Percentiles rank a stretch among this genome's conserved stretches.
Conservation (phyloP, 2,888 invertebrate species). For the Tillus elongatus region DNA sequence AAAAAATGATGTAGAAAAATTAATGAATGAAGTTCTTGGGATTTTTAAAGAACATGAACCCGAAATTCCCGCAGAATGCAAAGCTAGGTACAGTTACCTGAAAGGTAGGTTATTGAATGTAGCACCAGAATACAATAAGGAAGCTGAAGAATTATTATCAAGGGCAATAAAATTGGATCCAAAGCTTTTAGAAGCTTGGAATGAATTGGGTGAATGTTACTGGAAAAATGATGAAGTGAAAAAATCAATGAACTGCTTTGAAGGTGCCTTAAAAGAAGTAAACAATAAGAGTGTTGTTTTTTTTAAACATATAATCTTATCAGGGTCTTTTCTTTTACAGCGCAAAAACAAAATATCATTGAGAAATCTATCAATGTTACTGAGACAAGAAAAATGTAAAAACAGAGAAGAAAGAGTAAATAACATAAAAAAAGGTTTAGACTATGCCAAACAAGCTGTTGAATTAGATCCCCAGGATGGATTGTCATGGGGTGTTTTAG, state of each 20-base stretch:
- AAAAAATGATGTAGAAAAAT: conserved; percentile 52
- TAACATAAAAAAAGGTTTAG: conserved; percentile 62
- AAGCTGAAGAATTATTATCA: conserved; percentile 65
- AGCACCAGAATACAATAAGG: conserved; percentile 53
- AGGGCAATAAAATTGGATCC: conserved; percentile 81
- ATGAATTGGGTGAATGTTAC: conserved; percentile 79
- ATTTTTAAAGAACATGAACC: conserved; percentile 60
- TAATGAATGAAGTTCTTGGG: conserved; percentile 51
- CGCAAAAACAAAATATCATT: conserved; percentile 65
- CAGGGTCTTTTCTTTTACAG: conserved; percentile 44
- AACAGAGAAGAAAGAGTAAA: conserved; percentile 47
- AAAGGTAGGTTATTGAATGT: conserved; percentile 71
- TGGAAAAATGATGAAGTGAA: conserved; percentile 77
- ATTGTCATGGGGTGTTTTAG: conserved; percentile 73
- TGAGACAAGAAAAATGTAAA: conserved; percentile 54
- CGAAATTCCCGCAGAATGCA: conserved; percentile 30
- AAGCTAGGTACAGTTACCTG: conserved; percentile 52
- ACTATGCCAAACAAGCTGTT: conserved; percentile 74
- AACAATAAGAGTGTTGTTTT: too few species aligned
- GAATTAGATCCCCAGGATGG: conserved; percentile 69
- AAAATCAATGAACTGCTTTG: conserved; percentile 75
- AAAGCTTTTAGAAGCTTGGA: conserved; percentile 74
- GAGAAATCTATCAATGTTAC: conserved; percentile 71
- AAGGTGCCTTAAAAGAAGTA: conserved; percentile 65
- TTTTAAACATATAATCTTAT: too few species aligned